Percentiles rank a stretch among this genome's conserved stretches.
Conservation (phyloP, 1,140 invertebrate species). For the Drosophila lacteicornis region DNA sequence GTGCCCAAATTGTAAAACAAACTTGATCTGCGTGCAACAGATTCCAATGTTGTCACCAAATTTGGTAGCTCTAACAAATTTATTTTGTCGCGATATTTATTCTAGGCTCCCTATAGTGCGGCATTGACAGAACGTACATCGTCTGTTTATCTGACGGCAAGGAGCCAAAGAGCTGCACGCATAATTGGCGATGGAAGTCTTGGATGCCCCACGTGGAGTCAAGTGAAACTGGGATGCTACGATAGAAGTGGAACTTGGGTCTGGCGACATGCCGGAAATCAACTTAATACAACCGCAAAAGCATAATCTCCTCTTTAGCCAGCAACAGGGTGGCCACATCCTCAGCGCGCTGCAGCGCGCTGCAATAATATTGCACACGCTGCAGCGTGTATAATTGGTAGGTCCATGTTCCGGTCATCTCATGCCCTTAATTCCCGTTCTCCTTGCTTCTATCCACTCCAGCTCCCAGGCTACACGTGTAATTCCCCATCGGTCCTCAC, state of each 20-base stretch:
- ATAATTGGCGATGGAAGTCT: conserved; percentile 69
- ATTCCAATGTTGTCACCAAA: no score
- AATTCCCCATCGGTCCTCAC: conserved; percentile 22
- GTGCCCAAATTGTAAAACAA: no score
- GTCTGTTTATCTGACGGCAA: conserved; percentile 63
- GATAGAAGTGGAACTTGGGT: background rate
- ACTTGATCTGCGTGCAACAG: no score
- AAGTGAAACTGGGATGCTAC: conserved; percentile 4
- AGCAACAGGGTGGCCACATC: conserved; percentile 7
- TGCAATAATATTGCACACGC: no score
- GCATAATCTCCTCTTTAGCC: conserved; percentile 63
- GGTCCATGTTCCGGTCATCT: conserved; percentile 37
- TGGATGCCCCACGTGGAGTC: conserved; percentile 24
- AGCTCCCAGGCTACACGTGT: conserved; percentile 38
- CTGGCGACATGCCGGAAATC: conserved; percentile 73
- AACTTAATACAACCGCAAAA: conserved; percentile 79
- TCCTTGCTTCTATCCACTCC: background rate
- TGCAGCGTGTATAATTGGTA: conserved; percentile 56
- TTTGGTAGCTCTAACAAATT: no score
- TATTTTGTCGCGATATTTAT: no score
- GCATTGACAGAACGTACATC: conserved; percentile 47
- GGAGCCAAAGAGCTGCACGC: conserved; percentile 30
- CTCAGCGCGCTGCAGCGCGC: background rate
- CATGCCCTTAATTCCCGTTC: background rate
- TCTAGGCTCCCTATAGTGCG: no score